Evolutionary conservation across 2,797 vertebrate genomes (phyloP), one percentile per base, ranked within the genome.

Genomic region (Centropyge bicolor): DNA sequence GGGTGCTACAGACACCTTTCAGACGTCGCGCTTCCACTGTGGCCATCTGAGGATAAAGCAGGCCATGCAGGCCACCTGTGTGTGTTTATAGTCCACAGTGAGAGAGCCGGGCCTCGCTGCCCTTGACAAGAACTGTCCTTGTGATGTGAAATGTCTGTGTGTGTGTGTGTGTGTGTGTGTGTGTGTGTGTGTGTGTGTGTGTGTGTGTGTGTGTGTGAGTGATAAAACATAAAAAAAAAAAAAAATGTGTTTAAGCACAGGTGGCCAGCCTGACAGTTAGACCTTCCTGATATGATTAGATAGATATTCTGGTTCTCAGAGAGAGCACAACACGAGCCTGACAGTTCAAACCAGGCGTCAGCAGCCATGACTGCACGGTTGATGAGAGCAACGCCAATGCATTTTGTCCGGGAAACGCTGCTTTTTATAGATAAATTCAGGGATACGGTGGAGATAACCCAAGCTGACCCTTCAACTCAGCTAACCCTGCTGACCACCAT

Each of bases 61-160:
- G 74, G 61, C 76, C 48, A 65, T 36, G 67, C 70, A 35, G 85
- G 81, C 85, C 87, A 88, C 88, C 88, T 88, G 89, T 62, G 76
- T 78, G 78, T 92, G 88, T 92, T 93, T 90, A 87, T 73, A 88
- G 88, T 86, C 86, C 84, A 89, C 81, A 91, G 69, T 46, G 6
- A 83, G 74, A 80, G 63, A 86, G 69, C 61, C 45, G 48, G 88
- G 82, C 81, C 84, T 81, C 19, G 2, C 79, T 86, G 84, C 83
- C 89, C 89, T 93, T 84, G 76, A 83, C 76, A 51, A 80, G 69
- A 55, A 22, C 72, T 48, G 85, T 88, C 87, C 89, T 89, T 89
- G 85, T 86, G 87, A 85, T 81, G 82, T 84, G 76, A 88, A 78
- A 70, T 70, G 75, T 79, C 83, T 76, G 80, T 43, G 71, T 41